Evolutionary conservation across 2,797 vertebrate genomes (phyloP).

Genomic region (Anabacerthia variegaticeps): DNA sequence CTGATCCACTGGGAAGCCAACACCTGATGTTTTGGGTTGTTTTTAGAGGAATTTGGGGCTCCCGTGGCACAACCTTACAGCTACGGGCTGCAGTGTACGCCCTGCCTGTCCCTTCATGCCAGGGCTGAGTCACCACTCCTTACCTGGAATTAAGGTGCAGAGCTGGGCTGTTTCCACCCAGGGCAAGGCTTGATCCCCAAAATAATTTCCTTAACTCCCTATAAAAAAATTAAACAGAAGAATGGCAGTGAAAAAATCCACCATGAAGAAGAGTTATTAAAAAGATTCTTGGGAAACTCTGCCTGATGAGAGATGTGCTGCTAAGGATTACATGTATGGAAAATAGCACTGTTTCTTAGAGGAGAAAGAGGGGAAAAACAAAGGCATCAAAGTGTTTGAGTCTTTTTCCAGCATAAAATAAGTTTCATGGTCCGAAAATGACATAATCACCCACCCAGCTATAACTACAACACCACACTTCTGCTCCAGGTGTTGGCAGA

Average conservation of each 20-base stretch:
- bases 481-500: neutral
- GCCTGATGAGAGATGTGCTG: neutral
- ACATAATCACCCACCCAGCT: neutral
- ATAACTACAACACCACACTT: accelerated
- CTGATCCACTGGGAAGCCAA: neutral
- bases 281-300: neutral
- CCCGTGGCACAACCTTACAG: accelerated
- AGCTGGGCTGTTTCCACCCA: neutral
- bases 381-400: neutral
- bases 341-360: neutral
- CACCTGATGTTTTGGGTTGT: neutral
- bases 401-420: neutral
- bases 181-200: neutral
- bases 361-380: neutral
- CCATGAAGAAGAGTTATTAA: neutral
- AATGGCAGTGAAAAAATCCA: neutral
- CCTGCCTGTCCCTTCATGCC: neutral
- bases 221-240: neutral
- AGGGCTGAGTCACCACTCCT: neutral
- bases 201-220: neutral
- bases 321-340: neutral
- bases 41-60: neutral
- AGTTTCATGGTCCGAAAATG: neutral
- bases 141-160: neutral
- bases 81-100: neutral